A percentile compares a stretch with the other conserved stretches of the same genome.
Evolutionary conservation across 2,797 vertebrate genomes (phyloP).

Genomic region (Dicrostonyx torquatus): DNA sequence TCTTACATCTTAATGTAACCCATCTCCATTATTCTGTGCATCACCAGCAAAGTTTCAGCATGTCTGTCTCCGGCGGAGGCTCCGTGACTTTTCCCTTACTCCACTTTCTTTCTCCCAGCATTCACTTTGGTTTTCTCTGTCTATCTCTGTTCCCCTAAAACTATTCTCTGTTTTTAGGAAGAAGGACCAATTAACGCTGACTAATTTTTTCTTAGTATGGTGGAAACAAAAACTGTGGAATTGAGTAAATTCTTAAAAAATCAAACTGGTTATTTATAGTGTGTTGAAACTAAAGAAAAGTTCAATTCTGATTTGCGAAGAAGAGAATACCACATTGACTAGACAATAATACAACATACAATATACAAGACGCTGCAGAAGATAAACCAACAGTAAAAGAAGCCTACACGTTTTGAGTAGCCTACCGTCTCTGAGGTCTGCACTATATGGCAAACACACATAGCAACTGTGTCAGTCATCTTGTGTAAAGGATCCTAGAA

Average conservation of each 20-base stretch:
- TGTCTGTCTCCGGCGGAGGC: no score
- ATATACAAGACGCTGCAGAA: neutral
- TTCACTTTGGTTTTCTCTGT: no score
- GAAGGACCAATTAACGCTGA: neutral
- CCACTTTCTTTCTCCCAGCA: no score
- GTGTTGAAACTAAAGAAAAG: slow-evolving; percentile 12
- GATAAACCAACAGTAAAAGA: neutral
- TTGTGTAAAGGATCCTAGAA: neutral
- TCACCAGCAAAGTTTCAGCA: no score
- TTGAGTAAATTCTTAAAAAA: neutral
- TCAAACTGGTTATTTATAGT: neutral
- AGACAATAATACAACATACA: neutral
- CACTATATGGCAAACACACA: neutral
- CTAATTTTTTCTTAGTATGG: neutral
- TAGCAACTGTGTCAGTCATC: neutral
- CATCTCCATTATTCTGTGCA: no score
- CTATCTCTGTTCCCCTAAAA: no score
- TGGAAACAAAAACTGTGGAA: neutral
- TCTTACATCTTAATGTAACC: no score
- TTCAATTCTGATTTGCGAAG: neutral
- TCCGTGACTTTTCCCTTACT: no score
- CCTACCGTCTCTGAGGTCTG: neutral
- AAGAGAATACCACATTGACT: neutral
- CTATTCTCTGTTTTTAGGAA: neutral
- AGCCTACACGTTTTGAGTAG: neutral